Percentiles rank a stretch among this genome's conserved stretches.
These are phyloP conservation scores for human (Homo sapiens) DNA, from an alignment of 2,113 vertebrate species.

Conservation along the genomic window DNA sequence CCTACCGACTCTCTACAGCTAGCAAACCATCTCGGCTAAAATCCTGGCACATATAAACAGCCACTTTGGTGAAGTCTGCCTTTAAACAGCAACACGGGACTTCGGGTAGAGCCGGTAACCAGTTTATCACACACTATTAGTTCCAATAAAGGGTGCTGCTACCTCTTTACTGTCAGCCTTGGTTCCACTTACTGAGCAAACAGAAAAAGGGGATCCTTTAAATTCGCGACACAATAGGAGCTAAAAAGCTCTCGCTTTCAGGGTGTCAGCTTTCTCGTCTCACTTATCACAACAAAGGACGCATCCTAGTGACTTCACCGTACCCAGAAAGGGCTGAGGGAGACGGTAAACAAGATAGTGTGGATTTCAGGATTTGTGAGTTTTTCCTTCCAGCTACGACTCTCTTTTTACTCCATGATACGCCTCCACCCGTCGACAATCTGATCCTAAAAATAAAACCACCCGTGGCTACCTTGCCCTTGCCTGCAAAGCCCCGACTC, in stretches of 20 bases:
- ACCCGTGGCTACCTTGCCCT: slow-evolving; percentile 11
- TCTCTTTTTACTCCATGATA: not conserved
- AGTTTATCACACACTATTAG: not conserved
- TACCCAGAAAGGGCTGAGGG: not conserved
- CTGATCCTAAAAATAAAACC: slow-evolving; percentile 46
- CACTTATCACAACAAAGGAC: slow-evolving; percentile 64
- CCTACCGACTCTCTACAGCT: not conserved
- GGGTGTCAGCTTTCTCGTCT: not conserved
- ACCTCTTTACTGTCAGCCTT: not conserved
- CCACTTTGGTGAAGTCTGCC: slow-evolving; percentile 51
- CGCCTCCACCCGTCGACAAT: slow-evolving; percentile 17
- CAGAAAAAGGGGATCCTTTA: not conserved
- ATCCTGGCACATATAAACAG: not conserved
- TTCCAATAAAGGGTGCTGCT: not conserved
- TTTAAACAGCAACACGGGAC: not conserved
- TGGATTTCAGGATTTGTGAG: not conserved
- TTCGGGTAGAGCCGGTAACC: not conserved
- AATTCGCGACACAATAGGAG: not conserved
- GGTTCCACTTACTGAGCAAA: not conserved
- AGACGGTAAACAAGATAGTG: not conserved
- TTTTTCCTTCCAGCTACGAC: not conserved
- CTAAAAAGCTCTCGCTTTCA: not conserved
- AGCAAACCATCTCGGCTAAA: slow-evolving; percentile 15
- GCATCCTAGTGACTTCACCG: slow-evolving; percentile 16
- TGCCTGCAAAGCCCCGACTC: slow-evolving; percentile 39